A percentile compares a stretch with the other conserved stretches of the same genome.
phyloP scores from a whole-genome alignment of 2,888 invertebrate genomes.

The Macrosiphum euphorbiae region DNA sequence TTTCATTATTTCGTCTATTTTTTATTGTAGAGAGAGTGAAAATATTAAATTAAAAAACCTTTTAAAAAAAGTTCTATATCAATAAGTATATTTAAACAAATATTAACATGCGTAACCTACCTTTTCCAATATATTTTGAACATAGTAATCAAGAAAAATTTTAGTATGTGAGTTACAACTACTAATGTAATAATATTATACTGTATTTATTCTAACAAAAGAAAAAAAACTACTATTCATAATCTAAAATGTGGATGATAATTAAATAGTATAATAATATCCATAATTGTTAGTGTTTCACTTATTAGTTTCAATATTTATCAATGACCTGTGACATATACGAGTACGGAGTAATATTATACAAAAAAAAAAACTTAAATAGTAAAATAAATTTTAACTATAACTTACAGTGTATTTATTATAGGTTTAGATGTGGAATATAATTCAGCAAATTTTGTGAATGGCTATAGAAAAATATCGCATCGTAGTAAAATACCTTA shows the following conservation, averaged over 20 bases:
- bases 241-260: background rate
- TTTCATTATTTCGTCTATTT: background rate
- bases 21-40: background rate
- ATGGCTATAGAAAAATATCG: background rate
- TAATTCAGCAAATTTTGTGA: background rate
- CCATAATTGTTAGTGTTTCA: background rate
- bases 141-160: background rate
- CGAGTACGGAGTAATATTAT: background rate
- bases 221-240: background rate
- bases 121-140: background rate
- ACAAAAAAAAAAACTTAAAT: background rate
- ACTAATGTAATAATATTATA: background rate
- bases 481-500: background rate
- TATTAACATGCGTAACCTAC: background rate
- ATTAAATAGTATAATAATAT: background rate
- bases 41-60: background rate
- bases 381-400: background rate
- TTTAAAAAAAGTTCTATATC: background rate
- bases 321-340: conserved; percentile 6
- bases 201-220: background rate
- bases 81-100: background rate
- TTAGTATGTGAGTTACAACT: background rate
- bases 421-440: background rate
- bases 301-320: conserved; percentile 2
- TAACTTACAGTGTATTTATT: background rate